Evolutionary conservation across 2,797 vertebrate species (phyloP), one percentile per base, ranked within the genome.

Genomic region (Sebastes iracundus): DNA sequence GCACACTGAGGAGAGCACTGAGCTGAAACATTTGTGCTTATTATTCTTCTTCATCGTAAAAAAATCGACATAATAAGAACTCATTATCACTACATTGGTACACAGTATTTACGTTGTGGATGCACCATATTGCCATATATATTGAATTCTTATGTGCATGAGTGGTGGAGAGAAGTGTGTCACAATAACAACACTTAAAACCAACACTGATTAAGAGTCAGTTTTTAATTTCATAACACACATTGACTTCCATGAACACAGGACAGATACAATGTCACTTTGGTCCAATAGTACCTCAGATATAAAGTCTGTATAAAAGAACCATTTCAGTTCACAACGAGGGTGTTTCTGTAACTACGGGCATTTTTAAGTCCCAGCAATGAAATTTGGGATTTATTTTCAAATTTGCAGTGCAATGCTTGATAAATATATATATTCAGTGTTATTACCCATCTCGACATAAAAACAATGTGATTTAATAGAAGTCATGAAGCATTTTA

Each of bases 211-310:
- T 68, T 58, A 68, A 55, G 30, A 80, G 33, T 72, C 16, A 4
- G 25, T 79, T 79, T 79, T 90, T 85, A 73, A 84, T 88, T 74
- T 77, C 2, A 38, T 79, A 64, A 85, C 69, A 79, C 80, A 81
- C 59, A 78, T 3, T n/a, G 64, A 85, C 53, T 63, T 88, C 28
- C 49, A 86, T 86, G 76, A 89, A 84, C 80, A 93, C 77, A 78
- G 56, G 81, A 90, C 82, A 88, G n/a, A 87, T 75, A 90, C 81
- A 75, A 72, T 82, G 85, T 78, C 62, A 89, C 83, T 91, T 93
- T 93, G 90, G 89, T 92, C 85, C 81, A 81, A 85, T 65, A 83
- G 83, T 89, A 89, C 78, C 75, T 84, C 32, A 3, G 61, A 81
- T 85, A 90, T 70, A 81, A 84, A 86, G 55, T 73, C 58, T 84